These are phyloP conservation scores for Nephotettix cincticeps DNA, from an alignment of 1,140 invertebrate species.

Conservation along the genomic window DNA sequence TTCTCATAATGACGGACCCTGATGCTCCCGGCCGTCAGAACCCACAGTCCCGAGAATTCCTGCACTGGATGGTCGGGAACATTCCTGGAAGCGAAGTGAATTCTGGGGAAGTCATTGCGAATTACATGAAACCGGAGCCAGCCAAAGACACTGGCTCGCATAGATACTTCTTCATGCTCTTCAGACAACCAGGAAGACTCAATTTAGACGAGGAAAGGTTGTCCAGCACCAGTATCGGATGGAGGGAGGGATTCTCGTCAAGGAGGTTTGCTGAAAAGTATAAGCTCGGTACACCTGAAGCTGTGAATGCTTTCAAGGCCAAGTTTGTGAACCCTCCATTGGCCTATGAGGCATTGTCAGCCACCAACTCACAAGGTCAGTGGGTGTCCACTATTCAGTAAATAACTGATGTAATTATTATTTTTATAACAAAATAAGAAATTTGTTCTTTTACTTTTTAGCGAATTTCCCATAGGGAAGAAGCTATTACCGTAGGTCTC, in stretches of 20 bases:
- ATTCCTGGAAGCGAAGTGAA: not conserved
- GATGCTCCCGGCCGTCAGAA: not conserved
- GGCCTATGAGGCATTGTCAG: too few species aligned
- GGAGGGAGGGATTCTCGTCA: too few species aligned
- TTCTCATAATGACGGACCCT: not conserved
- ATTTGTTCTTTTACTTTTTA: too few species aligned
- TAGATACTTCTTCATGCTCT: not conserved
- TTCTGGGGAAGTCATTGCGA: not conserved
- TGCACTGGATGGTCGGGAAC: not conserved
- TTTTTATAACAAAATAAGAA: too few species aligned
- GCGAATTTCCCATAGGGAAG: too few species aligned
- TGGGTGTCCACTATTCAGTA: too few species aligned
- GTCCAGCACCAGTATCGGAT: too few species aligned
- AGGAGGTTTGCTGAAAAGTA: conserved; percentile 28
- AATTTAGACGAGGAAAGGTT: too few species aligned
- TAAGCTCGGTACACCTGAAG: conserved; percentile 17
- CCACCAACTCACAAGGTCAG: too few species aligned
- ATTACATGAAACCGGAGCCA: not conserved
- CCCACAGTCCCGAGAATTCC: not conserved
- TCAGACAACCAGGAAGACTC: not conserved
- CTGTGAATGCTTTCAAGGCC: not conserved
- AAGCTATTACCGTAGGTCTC: too few species aligned
- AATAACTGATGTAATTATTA: too few species aligned
- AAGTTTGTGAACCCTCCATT: too few species aligned
- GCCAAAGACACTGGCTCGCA: not conserved